Evolutionary conservation across 2,888 invertebrate genomes (phyloP).

Genomic region (Tolmerus cingulatus): DNA sequence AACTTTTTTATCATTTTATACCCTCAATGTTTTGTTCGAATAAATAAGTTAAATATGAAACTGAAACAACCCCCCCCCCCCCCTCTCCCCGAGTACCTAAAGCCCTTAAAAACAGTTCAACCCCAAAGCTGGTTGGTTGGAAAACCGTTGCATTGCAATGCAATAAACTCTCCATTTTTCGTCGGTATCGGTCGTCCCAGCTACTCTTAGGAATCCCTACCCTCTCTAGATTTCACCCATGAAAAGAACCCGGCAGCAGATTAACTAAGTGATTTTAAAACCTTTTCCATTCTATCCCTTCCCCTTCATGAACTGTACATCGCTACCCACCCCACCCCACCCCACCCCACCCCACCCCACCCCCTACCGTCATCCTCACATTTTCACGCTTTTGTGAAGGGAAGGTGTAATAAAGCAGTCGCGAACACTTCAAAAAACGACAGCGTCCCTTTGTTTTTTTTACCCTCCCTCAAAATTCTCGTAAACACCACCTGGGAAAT

Average conservation of each 20-base stretch:
- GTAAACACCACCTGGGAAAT: background rate
- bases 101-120: no score
- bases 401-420: background rate
- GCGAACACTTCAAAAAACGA: background rate
- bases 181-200: background rate
- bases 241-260: constrained; percentile 6
- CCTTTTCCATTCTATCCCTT: background rate
- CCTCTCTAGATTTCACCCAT: background rate
- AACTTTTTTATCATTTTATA: background rate
- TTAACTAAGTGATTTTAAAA: constrained; percentile 38
- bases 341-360: background rate
- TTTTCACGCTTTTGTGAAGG: constrained; percentile 3
- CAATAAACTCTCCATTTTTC: no score
- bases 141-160: background rate
- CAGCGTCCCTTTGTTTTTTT: background rate
- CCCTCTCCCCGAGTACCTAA: background rate
- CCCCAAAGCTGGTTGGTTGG: no score
- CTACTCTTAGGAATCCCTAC: background rate
- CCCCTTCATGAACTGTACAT: background rate
- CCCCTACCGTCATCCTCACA: background rate
- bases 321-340: background rate
- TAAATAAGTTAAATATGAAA: background rate
- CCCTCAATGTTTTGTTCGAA: background rate
- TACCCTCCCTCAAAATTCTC: background rate
- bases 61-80: background rate